Conservation (phyloP, 2,797 vertebrate genomes). For the Chaetodon trifasciatus region DNA sequence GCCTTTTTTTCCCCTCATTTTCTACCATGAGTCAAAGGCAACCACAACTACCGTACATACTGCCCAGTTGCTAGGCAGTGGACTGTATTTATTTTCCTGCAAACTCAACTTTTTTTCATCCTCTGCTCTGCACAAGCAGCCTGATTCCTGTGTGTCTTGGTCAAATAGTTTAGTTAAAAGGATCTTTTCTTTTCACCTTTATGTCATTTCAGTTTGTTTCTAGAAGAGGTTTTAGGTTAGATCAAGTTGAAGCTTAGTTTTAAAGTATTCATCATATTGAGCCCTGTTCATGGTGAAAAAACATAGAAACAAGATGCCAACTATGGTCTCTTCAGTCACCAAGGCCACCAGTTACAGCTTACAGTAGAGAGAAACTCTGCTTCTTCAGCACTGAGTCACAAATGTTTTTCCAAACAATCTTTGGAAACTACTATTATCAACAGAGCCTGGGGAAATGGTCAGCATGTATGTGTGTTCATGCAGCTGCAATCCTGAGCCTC, state of each 20-base stretch:
- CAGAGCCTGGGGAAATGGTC: constrained; percentile 14
- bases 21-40: constrained; percentile 54
- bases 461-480: constrained; percentile 5
- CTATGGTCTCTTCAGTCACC: not conserved
- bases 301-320: constrained; percentile 7
- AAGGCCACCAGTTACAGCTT: constrained; percentile 1
- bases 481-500: constrained; percentile 25
- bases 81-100: constrained; percentile 60
- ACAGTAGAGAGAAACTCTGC: constrained; percentile 20
- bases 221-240: not conserved
- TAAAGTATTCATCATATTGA: not conserved
- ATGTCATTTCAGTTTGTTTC: constrained; percentile 7
- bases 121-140: constrained; percentile 15
- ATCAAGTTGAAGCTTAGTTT: not conserved
- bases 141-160: not conserved
- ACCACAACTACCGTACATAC: constrained; percentile 50
- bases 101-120: constrained; percentile 45
- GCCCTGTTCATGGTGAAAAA: constrained; percentile 1
- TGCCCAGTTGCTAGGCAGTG: constrained; percentile 68
- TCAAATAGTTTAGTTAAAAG: constrained; percentile 22
- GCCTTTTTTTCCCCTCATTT: constrained; percentile 39
- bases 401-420: constrained; percentile 25
- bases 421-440: constrained; percentile 30
- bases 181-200: not conserved
- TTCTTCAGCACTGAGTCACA: constrained; percentile 32